phyloP scores from a whole-genome alignment of 2,888 invertebrate genomes.

The Platycnemis pennipes region DNA sequence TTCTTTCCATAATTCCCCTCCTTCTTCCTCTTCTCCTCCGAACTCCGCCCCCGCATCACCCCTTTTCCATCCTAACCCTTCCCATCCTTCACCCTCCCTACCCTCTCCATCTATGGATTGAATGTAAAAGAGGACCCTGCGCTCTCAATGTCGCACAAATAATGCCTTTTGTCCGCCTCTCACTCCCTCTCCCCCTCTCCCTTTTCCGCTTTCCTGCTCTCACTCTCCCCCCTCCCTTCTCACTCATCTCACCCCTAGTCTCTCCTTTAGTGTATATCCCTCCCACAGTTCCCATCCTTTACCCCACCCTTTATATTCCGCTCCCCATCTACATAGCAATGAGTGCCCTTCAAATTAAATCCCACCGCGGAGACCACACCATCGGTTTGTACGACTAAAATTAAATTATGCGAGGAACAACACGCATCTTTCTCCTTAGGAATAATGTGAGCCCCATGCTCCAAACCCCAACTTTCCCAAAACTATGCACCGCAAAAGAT shows the following conservation, averaged over 20 bases:
- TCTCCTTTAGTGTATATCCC: constrained; percentile 56
- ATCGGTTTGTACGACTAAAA: constrained; percentile 9
- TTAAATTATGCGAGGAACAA: constrained; percentile 31
- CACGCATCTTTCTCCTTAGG: neutral
- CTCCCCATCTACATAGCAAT: constrained; percentile 21
- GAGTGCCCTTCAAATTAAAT: constrained; percentile 36
- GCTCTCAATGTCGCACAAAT: constrained; percentile 39
- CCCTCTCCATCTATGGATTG: constrained; percentile 22
- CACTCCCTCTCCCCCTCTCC: constrained; percentile 72
- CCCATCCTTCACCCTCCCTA: constrained; percentile 65
- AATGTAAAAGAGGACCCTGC: constrained; percentile 28
- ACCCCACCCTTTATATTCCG: neutral
- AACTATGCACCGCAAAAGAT: neutral
- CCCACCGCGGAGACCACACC: constrained; percentile 16
- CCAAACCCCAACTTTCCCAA: no score
- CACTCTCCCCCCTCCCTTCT: neutral
- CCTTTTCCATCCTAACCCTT: neutral
- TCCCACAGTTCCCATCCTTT: constrained; percentile 23
- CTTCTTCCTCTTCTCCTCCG: no score
- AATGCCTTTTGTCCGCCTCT: constrained; percentile 73
- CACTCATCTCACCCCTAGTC: neutral
- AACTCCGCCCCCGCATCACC: constrained; percentile 13
- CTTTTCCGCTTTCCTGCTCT: constrained; percentile 47
- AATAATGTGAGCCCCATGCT: neutral
- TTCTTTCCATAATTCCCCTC: constrained; percentile 75